Conservation (phyloP, 64 coral and sea anemone genomes). For the Pocillopora damicornis region DNA sequence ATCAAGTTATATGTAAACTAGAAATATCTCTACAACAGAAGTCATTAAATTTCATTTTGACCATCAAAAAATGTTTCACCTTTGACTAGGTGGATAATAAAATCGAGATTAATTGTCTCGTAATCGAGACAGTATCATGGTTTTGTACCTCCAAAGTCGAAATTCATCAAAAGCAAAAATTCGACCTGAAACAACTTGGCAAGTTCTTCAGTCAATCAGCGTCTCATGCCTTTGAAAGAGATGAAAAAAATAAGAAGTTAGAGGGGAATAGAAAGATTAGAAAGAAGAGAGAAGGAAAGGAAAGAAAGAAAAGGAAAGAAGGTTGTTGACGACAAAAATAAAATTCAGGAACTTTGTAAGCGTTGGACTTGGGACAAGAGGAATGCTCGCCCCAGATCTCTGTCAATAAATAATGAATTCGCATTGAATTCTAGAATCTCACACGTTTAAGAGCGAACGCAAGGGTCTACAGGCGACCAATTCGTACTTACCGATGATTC, state of each 20-base stretch:
- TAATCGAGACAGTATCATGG: neutral
- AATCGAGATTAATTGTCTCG: neutral
- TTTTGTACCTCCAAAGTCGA: neutral
- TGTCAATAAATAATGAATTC: too few relatives aligned
- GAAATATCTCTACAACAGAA: neutral
- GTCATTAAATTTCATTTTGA: neutral
- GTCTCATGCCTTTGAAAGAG: neutral
- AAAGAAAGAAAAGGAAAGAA: too few relatives aligned
- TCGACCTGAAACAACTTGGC: neutral
- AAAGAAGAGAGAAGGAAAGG: too few relatives aligned
- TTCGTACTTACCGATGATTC: too few relatives aligned
- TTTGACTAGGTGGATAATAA: neutral
- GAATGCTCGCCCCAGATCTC: too few relatives aligned
- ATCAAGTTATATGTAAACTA: neutral
- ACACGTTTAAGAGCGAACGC: too few relatives aligned
- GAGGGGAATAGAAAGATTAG: neutral
- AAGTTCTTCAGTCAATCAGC: neutral
- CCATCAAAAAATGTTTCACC: neutral
- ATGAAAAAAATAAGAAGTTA: neutral
- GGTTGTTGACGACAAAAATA: too few relatives aligned
- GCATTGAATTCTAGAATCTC: too few relatives aligned
- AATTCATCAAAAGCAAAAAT: neutral
- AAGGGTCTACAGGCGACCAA: too few relatives aligned
- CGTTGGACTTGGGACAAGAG: too few relatives aligned
- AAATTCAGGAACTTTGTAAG: too few relatives aligned